These are phyloP conservation scores for Caenorhabditis zanzibari DNA, from an alignment of 2,888 invertebrate genomes.

Conservation along the genomic window DNA sequence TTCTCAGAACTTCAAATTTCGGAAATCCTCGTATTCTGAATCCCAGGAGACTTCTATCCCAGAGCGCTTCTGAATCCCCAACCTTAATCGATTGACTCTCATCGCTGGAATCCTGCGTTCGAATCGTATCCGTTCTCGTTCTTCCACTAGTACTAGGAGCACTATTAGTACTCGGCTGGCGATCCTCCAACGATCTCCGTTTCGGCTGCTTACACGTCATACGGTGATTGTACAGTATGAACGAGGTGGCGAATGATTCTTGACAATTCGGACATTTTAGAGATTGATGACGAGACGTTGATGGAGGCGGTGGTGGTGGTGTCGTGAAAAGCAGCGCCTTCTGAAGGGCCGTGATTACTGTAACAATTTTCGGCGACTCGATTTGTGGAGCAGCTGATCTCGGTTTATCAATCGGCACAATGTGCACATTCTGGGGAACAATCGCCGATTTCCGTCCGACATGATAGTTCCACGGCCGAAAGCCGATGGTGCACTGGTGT, in stretches of 20 bases:
- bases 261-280: conserved; percentile 7
- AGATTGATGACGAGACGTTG: not conserved
- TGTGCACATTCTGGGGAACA: no score
- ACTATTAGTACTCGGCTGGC: not conserved
- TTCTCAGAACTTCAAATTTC: no score
- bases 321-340: not conserved
- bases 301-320: no score
- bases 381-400: no score
- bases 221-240: conserved; percentile 10
- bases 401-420: no score
- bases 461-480: not conserved
- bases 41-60: no score
- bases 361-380: not conserved
- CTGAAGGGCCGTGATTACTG: no score
- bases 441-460: not conserved
- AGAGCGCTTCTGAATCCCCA: no score
- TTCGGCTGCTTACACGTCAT: conserved; percentile 25
- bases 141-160: not conserved
- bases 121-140: not conserved
- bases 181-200: not conserved
- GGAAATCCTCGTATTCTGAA: no score
- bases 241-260: conserved; percentile 2
- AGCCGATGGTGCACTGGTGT: conserved; percentile 3
- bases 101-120: not conserved
- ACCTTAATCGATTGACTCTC: not conserved